phyloP scores from a whole-genome alignment of 1,140 invertebrate genomes.

The Plutomurus gul region DNA sequence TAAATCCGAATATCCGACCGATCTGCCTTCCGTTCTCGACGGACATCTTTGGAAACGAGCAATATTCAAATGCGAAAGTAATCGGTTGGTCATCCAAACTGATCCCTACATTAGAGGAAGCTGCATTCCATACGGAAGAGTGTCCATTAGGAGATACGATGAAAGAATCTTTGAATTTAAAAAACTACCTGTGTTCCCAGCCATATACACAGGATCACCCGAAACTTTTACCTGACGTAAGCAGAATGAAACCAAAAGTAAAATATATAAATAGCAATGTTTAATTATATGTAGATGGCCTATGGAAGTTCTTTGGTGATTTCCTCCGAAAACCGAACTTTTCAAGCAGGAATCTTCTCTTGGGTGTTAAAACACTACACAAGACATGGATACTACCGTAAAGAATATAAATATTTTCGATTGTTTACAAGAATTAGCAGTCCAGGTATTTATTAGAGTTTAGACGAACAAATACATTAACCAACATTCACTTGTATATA shows the following conservation, averaged over 20 bases:
- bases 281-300: neutral
- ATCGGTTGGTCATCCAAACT: neutral
- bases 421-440: neutral
- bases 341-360: neutral
- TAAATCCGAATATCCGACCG: neutral
- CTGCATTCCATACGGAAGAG: neutral
- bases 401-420: neutral
- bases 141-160: neutral
- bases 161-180: neutral
- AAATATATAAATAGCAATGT: neutral
- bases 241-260: neutral
- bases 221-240: neutral
- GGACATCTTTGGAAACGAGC: neutral
- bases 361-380: neutral
- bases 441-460: too few relatives aligned
- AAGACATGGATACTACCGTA: neutral
- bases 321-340: neutral
- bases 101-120: neutral
- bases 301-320: neutral
- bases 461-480: too few relatives aligned
- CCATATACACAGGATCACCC: too few relatives aligned
- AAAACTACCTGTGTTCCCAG: neutral
- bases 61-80: neutral
- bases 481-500: too few relatives aligned
- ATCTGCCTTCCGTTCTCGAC: neutral